Evolutionary conservation across 2,113 vertebrate species (phyloP), one percentile per base, ranked within the genome.

Genomic region (Macquaria ambigua): DNA sequence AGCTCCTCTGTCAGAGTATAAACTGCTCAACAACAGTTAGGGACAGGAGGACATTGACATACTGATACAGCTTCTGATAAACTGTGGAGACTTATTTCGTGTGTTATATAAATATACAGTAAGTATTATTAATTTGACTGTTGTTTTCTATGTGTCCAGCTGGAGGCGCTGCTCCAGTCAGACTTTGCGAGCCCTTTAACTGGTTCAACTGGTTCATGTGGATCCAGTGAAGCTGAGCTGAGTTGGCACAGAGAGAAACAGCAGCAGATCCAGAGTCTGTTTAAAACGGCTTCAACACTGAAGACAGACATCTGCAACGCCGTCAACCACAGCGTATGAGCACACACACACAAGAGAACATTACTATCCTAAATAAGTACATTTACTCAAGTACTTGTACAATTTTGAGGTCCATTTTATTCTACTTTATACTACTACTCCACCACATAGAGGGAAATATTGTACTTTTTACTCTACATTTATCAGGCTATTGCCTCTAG

Each of bases 271-370:
- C 93, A 92, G 43, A 94, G 90, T 81, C 94, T 99, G 0, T 92
- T 96, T 16, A 92, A 89, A 31, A 93, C 96, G 20, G 93, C 94
- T 16, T 86, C 96, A 73, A 89, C 92, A 0, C 93, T 97, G 68
- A 97, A 95, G 79, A 88, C 79, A 12, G 94, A 96, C 55, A 93
- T 98, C 90, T 95, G 96, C 72, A 94, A 92, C 28, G 90, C 94
- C 6, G 79, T 95, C 46, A 94, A 95, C 77, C 81, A 89, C 41
- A 91, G 85, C 58, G 97, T 98, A 84, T 0, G 77, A 34, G 39
- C 8, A 67, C 50, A 11, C 39, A 25, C 52, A 41, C 62, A 78
- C 53, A 31, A 50, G 6, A 53, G 52, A 61, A 31, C 41, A 37
- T 31, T 37, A 37, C 31, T 63, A 31, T 16, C 5, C n/a, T 15